Base-by-base conservation (phyloP, 2,113 vertebrate species). In the Zootoca vivipara region DNA sequence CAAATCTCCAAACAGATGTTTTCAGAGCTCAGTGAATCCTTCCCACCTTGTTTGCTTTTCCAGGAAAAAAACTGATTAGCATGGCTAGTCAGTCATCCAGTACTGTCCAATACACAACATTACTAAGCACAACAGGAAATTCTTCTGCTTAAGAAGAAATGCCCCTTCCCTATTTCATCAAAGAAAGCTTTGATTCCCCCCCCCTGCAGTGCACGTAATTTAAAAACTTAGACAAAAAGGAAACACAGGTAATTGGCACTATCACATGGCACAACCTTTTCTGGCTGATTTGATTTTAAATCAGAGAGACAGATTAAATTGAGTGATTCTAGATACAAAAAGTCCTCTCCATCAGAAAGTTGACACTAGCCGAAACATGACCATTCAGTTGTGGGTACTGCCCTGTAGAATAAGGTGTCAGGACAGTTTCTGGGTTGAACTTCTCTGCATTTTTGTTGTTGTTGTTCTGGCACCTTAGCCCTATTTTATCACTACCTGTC, bases 31-130 rank as follows among this genome's bases (percentile, higher is more conserved):
- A 85, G 79, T 81, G 91, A 78, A 93, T 94, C 93, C 93, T 93
- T 89, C 85, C 89, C 92, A 92, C 93, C 95, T 95, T 94, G 93
- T 94, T 94, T 93, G 93, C 92, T 94, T 94, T 94, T 94, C 92
- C 91, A 95, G 94, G 94, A 93, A 86, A 94, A 87, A 85, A 93
- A 92, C 88, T 94, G 85, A 92, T 64, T 88, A 93, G 90, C 91
- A 90, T 72, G 82, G 78, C 75, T 85, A 69, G 75, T 89, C 70
- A 67, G 79, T 89, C 90, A 85, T 74, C 72, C 83, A 81, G 92
- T 90, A 78, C 64, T 56, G 35, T 62, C 89, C 78, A 77, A 56
- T 86, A 81, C 72, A 89, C 83, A n/a, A 85, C 89, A 87, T 86
- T 87, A 78, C 91, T 82, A 56, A 67, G 81, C 73, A 82, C 67